Evolutionary conservation across 2,113 vertebrate species (phyloP).

Genomic region (Dasyurus viverrinus): DNA sequence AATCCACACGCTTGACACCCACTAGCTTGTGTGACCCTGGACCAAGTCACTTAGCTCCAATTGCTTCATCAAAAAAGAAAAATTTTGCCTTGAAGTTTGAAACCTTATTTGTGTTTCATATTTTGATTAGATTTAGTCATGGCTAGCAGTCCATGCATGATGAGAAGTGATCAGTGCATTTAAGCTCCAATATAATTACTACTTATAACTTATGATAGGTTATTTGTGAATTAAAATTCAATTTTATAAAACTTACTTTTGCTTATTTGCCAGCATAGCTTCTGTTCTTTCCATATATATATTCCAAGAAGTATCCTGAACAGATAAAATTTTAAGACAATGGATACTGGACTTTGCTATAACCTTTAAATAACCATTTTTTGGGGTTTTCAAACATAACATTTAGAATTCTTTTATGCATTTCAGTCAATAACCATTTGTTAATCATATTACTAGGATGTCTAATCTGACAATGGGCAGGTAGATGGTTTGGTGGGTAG

Average conservation of each 20-base stretch:
- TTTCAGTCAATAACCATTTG: neutral
- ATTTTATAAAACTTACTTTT: neutral
- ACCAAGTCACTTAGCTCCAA: too few species aligned
- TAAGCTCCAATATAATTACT: neutral
- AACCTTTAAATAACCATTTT: neutral
- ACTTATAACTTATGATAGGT: neutral
- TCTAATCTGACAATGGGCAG: neutral
- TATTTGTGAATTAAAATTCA: neutral
- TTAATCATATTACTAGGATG: neutral
- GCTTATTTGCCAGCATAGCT: neutral
- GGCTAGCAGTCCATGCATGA: neutral
- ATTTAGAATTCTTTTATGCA: neutral
- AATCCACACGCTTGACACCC: too few species aligned
- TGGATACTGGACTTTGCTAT: neutral
- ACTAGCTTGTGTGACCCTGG: too few species aligned
- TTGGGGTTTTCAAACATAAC: neutral
- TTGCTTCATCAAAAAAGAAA: too few species aligned
- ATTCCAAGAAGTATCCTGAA: neutral
- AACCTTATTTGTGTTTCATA: neutral
- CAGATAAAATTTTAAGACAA: neutral
- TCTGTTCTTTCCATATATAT: neutral
- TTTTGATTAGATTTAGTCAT: neutral
- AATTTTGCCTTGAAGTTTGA: neutral
- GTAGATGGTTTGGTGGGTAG: neutral
- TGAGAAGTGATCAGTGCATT: neutral